phyloP scores from a whole-genome alignment of 2,797 vertebrate species.

The Dicrostonyx torquatus region DNA sequence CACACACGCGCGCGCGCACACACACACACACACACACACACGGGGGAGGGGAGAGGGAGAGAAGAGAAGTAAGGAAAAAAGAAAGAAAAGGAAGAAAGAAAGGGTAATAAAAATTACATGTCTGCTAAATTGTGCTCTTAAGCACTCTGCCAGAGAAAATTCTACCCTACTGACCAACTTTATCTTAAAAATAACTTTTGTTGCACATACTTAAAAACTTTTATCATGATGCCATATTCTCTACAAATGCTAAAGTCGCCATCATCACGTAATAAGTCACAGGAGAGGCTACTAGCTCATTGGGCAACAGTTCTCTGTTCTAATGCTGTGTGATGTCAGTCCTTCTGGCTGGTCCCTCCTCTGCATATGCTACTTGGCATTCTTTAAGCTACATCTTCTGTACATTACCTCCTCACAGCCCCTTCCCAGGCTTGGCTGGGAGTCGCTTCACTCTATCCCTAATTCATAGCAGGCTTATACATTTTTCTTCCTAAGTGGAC shows the following conservation, averaged over 20 bases:
- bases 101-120: not conserved
- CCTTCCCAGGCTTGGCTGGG: not conserved
- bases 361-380: not conserved
- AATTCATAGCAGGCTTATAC: not conserved
- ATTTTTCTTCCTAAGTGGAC: not conserved
- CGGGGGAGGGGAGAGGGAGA: not conserved
- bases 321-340: not conserved
- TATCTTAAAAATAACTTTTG: not conserved
- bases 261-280: not conserved
- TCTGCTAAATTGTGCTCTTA: not conserved
- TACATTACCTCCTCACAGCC: not conserved
- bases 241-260: not conserved
- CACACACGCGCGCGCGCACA: not conserved
- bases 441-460: not conserved
- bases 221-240: not conserved
- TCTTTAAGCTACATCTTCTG: not conserved
- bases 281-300: not conserved
- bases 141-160: not conserved
- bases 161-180: not conserved
- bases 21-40: too few species aligned
- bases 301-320: not conserved
- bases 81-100: too few species aligned
- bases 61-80: not conserved
- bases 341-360: not conserved
- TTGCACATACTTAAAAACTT: not conserved